A percentile compares a stretch with the other conserved stretches of the same genome.
These are phyloP conservation scores for Orthosia cruda DNA, from an alignment of 2,888 invertebrate species.

Conservation along the genomic window DNA sequence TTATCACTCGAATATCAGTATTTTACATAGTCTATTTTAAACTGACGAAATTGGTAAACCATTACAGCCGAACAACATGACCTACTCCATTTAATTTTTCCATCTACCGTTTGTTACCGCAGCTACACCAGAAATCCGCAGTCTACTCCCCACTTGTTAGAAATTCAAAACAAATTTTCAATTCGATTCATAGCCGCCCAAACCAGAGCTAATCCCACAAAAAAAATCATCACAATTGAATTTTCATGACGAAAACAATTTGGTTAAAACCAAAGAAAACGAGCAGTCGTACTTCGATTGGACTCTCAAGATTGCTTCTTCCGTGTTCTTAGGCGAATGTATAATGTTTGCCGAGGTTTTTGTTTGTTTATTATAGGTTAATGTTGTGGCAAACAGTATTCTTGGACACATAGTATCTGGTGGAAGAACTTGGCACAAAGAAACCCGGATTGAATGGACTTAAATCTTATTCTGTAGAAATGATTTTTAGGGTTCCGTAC, in stretches of 20 bases:
- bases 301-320: conserved; percentile 32
- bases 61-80: not conserved
- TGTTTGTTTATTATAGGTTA: not conserved
- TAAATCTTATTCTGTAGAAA: not conserved
- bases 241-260: conserved; percentile 67
- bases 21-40: not conserved
- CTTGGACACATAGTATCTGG: not conserved
- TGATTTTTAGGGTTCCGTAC: too few species aligned
- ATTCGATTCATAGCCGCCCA: conserved; percentile 38
- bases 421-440: not conserved
- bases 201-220: conserved; percentile 29
- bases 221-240: conserved; percentile 65
- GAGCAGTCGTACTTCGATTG: conserved; percentile 48
- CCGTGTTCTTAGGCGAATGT: conserved; percentile 22
- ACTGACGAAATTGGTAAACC: not conserved
- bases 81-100: not conserved
- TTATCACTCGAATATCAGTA: too few species aligned
- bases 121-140: conserved; percentile 3
- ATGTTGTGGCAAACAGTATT: not conserved
- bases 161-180: conserved; percentile 48
- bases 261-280: conserved; percentile 55
- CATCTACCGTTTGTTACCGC: not conserved
- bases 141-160: conserved; percentile 14
- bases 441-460: not conserved
- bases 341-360: conserved; percentile 45